phyloP scores from a whole-genome alignment of 2,797 vertebrate genomes.

The Myiotriccus ornatus region DNA sequence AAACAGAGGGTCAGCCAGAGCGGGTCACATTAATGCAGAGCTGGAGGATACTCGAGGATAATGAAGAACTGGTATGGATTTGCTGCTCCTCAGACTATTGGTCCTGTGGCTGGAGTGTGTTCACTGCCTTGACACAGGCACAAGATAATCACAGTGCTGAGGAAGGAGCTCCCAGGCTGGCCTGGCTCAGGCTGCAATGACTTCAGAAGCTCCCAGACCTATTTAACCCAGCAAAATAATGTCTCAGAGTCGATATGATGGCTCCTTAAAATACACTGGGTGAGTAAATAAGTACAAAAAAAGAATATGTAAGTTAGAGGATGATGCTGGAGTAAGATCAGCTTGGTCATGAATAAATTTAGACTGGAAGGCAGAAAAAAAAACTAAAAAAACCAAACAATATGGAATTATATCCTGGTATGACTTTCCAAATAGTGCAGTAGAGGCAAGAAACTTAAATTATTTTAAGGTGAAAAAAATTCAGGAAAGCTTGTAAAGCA shows the following conservation, averaged over 20 bases:
- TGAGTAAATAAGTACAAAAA: neutral
- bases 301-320: neutral
- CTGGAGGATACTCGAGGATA: neutral
- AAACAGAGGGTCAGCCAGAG: neutral
- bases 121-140: neutral
- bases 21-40: neutral
- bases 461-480: neutral
- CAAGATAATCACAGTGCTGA: neutral
- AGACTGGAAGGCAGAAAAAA: neutral
- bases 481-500: neutral
- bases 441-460: neutral
- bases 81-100: neutral
- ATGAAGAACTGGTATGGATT: neutral
- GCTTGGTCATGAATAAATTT: neutral
- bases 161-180: neutral
- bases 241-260: neutral
- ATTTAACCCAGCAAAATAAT: neutral
- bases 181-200: neutral
- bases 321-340: neutral
- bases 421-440: neutral
- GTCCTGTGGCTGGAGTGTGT: rapidly evolving
- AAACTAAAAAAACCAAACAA: neutral
- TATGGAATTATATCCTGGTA: neutral
- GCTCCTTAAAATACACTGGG: neutral
- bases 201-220: neutral